Evolutionary conservation across 2,113 vertebrate species (phyloP).

Genomic region (Dolichallabes microphthalmus): DNA sequence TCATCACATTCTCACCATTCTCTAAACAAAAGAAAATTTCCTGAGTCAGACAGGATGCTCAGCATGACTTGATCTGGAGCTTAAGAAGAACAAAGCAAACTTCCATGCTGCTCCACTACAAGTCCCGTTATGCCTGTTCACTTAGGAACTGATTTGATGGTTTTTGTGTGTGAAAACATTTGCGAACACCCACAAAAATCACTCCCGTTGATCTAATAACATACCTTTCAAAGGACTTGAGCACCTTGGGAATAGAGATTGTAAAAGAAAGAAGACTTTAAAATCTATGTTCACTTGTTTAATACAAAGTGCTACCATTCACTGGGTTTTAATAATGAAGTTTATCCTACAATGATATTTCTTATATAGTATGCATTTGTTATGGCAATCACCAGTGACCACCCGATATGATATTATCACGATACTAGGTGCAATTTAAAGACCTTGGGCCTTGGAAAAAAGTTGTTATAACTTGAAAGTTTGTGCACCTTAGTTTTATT

Average conservation of each 20-base stretch:
- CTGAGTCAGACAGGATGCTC: slow-evolving; percentile 60
- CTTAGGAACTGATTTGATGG: slow-evolving; percentile 33
- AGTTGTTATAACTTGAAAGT: too few species aligned
- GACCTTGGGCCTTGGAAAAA: too few species aligned
- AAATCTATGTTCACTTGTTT: background rate
- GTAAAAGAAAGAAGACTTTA: background rate
- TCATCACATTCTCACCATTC: slow-evolving; percentile 49
- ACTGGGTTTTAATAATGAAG: background rate
- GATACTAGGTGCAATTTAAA: too few species aligned
- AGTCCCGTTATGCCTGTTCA: slow-evolving; percentile 56
- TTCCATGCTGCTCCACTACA: slow-evolving; percentile 44
- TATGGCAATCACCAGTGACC: too few species aligned
- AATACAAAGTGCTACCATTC: background rate
- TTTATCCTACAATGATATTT: background rate
- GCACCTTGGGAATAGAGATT: slow-evolving; percentile 7
- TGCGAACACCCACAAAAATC: background rate
- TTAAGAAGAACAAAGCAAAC: slow-evolving; percentile 57
- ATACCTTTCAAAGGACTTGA: background rate
- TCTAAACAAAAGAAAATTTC: slow-evolving; percentile 62
- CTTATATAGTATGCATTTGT: background rate
- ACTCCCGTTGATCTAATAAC: background rate
- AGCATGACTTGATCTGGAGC: slow-evolving; percentile 62
- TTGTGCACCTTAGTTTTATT: too few species aligned
- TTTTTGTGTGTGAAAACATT: slow-evolving; percentile 18
- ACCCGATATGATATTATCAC: too few species aligned